Evolutionary conservation across 2,797 vertebrate species (phyloP), one percentile per base, ranked within the genome.

Genomic region (Pangasius djambal): DNA sequence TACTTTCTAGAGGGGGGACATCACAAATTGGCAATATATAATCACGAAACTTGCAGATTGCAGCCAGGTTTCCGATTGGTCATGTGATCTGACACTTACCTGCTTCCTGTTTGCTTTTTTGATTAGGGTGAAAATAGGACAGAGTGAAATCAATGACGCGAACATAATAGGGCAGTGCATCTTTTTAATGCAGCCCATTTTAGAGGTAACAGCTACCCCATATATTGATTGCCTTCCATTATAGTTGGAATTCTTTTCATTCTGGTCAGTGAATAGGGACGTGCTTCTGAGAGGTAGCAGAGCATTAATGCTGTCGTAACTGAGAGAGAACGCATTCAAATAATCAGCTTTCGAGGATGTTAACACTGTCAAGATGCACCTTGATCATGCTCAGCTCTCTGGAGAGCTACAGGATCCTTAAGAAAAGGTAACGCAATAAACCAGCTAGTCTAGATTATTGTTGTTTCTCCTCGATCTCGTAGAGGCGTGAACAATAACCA

Each of bases 201-300:
- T 79, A 50, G 75, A 86, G 70, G 85, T 86, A 75, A 59, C 85
- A 75, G 55, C 85, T 86, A n/a, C 37, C 85, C 85, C 9, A 12
- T 75, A 44, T 74, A 86, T 86, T 22, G 85, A 86, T 86, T 15
- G 28, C n/a, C 70, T 75, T 86, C 70, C 55, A 75, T 86, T 86
- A n/a, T 75, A 75, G 34, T 10, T 48, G 70, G 85, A 75, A 75
- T 86, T 40, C 85, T 86, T 86, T 86, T 75, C 70, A 86, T 86
- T 86, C 52, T 59, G 28, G 69, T 86, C 37, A 61, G 34, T 48
- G 70, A 86, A 75, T 55, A 75, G 25, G 69, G 25, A 61, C 2
- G 15, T 31, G 69, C 13, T 40, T 59, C 69, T 86, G 59, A 28
- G 31, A 78, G 40, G 69, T 18, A 77, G 34, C 55, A 77, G 69